phyloP scores from a whole-genome alignment of 2,113 vertebrate species.

The Rallus limicola region DNA sequence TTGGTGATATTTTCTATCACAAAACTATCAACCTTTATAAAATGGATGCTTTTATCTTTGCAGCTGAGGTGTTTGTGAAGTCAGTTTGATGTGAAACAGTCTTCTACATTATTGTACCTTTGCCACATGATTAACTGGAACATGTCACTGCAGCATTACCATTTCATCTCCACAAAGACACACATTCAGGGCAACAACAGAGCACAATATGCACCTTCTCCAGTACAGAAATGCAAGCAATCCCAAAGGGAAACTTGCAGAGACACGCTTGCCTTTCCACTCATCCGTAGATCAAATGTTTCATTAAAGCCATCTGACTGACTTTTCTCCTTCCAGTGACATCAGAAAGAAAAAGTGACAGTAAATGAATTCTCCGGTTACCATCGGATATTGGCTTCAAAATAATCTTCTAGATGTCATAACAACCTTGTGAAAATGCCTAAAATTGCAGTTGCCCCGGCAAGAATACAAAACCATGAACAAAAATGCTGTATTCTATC shows the following conservation, averaged over 20 bases:
- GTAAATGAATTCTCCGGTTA: background rate
- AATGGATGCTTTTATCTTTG: background rate
- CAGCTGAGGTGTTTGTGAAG: background rate
- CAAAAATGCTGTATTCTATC: conserved; percentile 17
- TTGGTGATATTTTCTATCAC: background rate
- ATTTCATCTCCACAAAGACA: background rate
- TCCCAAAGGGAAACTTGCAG: background rate
- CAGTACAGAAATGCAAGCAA: background rate
- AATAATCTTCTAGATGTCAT: background rate
- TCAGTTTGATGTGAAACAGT: background rate
- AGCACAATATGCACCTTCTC: background rate
- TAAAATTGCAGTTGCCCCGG: background rate
- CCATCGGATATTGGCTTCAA: background rate
- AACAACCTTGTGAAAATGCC: background rate
- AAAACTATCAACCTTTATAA: background rate
- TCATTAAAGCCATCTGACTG: background rate
- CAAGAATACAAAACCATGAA: conserved; percentile 9
- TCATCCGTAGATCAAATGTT: background rate
- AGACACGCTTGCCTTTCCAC: background rate
- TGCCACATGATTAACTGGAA: background rate
- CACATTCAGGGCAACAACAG: background rate
- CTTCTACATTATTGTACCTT: background rate
- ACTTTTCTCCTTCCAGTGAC: background rate
- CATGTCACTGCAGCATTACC: background rate
- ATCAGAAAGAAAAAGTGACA: background rate